A percentile compares a stretch with the other conserved stretches of the same genome.
These are phyloP conservation scores for Saguinus midas DNA, from an alignment of 2,113 vertebrate species.

Conservation along the genomic window DNA sequence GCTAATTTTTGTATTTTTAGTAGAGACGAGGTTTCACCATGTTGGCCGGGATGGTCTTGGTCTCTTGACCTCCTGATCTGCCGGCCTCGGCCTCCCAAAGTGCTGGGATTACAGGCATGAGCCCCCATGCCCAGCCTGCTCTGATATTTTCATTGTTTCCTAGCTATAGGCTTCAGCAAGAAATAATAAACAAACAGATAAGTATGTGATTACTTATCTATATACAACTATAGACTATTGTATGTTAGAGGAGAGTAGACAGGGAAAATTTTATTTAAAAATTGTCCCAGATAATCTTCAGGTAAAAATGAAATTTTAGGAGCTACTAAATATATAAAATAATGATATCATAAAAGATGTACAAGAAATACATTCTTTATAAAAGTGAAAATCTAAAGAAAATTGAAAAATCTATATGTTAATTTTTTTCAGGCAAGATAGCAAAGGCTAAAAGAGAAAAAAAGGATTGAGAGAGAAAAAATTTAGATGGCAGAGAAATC, in stretches of 20 bases:
- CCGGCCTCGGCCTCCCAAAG: too few relatives aligned
- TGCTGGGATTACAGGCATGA: too few relatives aligned
- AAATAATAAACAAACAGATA: not conserved
- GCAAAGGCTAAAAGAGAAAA: not conserved
- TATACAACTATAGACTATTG: not conserved
- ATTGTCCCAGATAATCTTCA: not conserved
- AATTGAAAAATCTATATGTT: not conserved
- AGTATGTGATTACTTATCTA: not conserved
- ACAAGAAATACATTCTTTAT: not conserved
- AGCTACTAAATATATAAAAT: not conserved
- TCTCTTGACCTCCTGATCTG: too few relatives aligned
- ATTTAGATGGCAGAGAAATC: not conserved
- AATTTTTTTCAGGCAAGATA: not conserved
- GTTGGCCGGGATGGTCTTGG: too few relatives aligned
- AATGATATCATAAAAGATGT: not conserved
- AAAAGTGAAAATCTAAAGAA: not conserved
- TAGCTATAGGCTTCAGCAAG: not conserved
- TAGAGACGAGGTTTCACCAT: too few relatives aligned
- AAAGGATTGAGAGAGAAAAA: not conserved
- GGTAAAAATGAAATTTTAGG: not conserved
- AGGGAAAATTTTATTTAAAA: not conserved
- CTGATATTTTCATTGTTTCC: not conserved
- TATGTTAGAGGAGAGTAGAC: not conserved
- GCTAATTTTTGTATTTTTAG: too few relatives aligned
- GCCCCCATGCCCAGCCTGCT: not conserved